Percentiles rank a stretch among this genome's conserved stretches.
Conservation (phyloP, 1,140 invertebrate genomes). For the Drosophila nigromelanica region DNA sequence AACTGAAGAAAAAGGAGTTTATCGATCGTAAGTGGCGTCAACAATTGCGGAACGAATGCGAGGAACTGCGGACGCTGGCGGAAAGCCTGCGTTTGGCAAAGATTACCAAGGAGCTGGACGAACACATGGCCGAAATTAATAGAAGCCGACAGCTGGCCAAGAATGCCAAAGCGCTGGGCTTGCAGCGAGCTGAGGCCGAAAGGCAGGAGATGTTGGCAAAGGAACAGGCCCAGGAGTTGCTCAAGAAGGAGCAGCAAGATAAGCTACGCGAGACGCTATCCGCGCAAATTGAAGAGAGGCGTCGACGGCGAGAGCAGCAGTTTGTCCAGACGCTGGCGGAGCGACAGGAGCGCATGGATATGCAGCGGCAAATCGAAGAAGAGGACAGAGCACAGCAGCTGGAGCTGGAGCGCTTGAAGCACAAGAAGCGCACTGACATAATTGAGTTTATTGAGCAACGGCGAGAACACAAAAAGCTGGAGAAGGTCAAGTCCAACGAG, state of each 20-base stretch:
- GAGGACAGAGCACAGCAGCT: constrained; percentile 47
- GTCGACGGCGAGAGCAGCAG: constrained; percentile 24
- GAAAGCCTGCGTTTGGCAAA: constrained; percentile 61
- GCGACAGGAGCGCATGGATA: constrained; percentile 33
- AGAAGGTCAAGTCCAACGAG: constrained; percentile 9
- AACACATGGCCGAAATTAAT: constrained; percentile 23
- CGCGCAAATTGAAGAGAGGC: constrained; percentile 47
- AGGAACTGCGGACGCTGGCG: constrained; percentile 47
- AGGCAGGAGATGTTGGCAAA: constrained; percentile 17
- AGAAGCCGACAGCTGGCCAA: constrained; percentile 12
- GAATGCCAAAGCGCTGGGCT: constrained; percentile 3
- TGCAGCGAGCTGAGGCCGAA: constrained; percentile 42
- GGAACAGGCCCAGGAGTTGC: constrained; percentile 25
- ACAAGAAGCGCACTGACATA: constrained; percentile 37
- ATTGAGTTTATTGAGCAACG: constrained; percentile 45
- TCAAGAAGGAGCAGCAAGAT: constrained; percentile 41
- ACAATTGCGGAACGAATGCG: constrained; percentile 56
- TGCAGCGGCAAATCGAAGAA: constrained; percentile 49
- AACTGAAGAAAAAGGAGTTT: constrained; percentile 50
- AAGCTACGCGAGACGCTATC: constrained; percentile 27
- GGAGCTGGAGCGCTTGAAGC: constrained; percentile 20
- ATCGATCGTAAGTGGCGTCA: constrained; percentile 56
- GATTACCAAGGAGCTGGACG: constrained; percentile 61
- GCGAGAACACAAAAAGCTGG: constrained; percentile 9
- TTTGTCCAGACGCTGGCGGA: constrained; percentile 41